These are phyloP conservation scores for Drosophila aldrichi DNA, from an alignment of 2,888 invertebrate genomes.

Conservation along the genomic window DNA sequence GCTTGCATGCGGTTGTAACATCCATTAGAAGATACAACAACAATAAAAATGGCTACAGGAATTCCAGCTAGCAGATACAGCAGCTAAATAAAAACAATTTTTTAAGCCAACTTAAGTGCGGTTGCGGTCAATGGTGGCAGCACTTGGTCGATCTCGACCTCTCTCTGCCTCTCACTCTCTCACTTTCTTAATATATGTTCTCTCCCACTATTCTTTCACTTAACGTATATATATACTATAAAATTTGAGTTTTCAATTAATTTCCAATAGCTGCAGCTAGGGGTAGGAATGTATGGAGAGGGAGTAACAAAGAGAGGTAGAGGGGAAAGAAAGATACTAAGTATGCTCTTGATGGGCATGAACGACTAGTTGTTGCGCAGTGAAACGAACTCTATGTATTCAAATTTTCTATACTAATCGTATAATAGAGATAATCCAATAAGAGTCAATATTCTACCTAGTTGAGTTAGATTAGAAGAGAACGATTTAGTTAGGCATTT, in stretches of 20 bases:
- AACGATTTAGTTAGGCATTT: not conserved
- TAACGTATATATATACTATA: constrained; percentile 44
- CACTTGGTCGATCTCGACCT: not conserved
- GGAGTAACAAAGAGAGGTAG: not conserved
- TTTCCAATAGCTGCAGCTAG: constrained; percentile 61
- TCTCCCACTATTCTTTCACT: constrained; percentile 4
- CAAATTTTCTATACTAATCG: too few species aligned
- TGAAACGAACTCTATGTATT: not conserved
- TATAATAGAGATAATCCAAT: not conserved
- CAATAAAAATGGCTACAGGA: constrained; percentile 27
- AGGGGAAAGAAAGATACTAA: not conserved
- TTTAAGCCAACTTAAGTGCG: constrained; percentile 67
- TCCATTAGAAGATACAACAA: constrained; percentile 60
- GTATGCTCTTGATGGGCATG: not conserved
- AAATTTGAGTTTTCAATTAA: constrained; percentile 77
- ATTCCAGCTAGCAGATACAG: constrained; percentile 58
- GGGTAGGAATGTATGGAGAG: constrained; percentile 25
- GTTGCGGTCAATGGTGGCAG: constrained; percentile 50
- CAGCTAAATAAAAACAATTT: constrained; percentile 60
- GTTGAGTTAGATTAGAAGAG: not conserved
- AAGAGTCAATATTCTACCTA: not conserved
- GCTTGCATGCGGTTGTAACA: constrained; percentile 64
- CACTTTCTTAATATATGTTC: not conserved
- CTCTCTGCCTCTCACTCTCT: not conserved
- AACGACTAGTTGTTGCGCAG: constrained; percentile 8